Evolutionary conservation across 2,113 vertebrate genomes (phyloP).

Genomic region (Rhynchopsitta pachyrhyncha): DNA sequence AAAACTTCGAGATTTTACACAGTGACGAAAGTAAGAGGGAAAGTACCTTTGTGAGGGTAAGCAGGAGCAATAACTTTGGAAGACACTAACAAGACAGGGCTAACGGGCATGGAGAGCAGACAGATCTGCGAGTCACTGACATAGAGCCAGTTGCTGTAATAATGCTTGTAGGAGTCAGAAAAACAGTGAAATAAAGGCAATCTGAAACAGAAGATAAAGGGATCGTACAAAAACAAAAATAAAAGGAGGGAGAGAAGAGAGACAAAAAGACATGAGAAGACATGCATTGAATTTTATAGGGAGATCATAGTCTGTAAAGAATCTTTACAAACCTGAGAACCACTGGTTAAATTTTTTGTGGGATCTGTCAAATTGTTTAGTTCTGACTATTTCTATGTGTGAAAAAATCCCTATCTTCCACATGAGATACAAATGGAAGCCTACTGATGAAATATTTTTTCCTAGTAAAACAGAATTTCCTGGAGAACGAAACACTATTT

Average conservation of each 20-base stretch:
- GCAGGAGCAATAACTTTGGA: background rate
- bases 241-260: rapidly evolving
- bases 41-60: background rate
- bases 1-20: background rate
- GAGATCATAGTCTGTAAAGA: background rate
- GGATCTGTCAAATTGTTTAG: background rate
- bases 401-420: background rate
- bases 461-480: background rate
- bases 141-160: background rate
- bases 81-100: background rate
- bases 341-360: background rate
- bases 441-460: background rate
- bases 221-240: background rate
- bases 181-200: background rate
- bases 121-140: background rate
- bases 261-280: background rate
- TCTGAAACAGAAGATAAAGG: background rate
- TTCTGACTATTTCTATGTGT: background rate
- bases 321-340: background rate
- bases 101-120: background rate
- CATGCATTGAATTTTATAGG: rapidly evolving
- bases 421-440: background rate
- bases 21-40: background rate
- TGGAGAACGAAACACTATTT: background rate
- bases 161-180: background rate